Base-by-base conservation (phyloP, 2,888 invertebrate genomes). In the Patella ulyssiponensis region DNA sequence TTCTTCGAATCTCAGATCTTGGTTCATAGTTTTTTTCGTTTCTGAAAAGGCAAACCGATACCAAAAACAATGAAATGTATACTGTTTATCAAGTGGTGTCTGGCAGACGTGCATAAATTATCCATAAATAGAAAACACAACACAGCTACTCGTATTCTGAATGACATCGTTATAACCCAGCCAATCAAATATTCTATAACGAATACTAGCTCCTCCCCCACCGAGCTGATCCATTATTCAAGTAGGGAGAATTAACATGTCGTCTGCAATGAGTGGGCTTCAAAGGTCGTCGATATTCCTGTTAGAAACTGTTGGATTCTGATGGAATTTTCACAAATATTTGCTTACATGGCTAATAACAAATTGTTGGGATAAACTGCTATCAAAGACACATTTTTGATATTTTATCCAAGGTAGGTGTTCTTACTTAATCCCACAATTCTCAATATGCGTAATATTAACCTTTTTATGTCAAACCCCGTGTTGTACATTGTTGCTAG, bases 221-320 rank as follows among this genome's bases (percentile, higher is more conserved):
- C 23, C 23, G 20, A 64, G 23, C 64, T 64, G 64, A 64, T 64
- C 64, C 64, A 64, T 64, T 64, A 64, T 64, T 64, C 64, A 64
- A 64, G 64, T 64, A 64, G 64, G 64, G 64, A 64, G 64, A 64
- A 64, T 64, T 64, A 64, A 64, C 64, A 64, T 64, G 64, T 64
- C 64, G 64, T 20, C 64, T 64, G 64, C 64, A 64, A 64, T 64
- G 23, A 64, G 64, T 64, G 64, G 64, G 64, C 64, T 64, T 64
- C 64, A 64, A 64, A 64, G 64, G 64, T 64, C 64, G 64, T 64
- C 64, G 23, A 64, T 64, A 64, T 64, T 64, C 64, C 64, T 64
- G 64, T 23, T 23, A 64, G 64, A 64, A 23, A 64, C 23, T 64
- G 64, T 64, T 64, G 64, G 64, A 64, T 64, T 64, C 64, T 64